Evolutionary conservation across 2,113 vertebrate genomes (phyloP).

Genomic region (Gallinago paraguaiae): DNA sequence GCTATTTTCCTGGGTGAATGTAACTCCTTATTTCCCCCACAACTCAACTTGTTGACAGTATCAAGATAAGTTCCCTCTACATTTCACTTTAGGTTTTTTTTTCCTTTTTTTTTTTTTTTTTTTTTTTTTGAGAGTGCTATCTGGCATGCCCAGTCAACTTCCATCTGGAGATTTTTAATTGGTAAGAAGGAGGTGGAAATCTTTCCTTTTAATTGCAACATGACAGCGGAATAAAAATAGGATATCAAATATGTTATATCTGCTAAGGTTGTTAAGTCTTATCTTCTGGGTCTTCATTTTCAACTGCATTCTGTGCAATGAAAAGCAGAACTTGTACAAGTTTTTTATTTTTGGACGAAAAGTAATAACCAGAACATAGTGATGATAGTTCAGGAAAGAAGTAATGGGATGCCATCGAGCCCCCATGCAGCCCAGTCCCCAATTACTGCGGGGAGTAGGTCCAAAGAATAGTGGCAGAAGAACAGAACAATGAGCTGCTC

Average conservation of each 20-base stretch:
- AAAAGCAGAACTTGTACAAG: background rate
- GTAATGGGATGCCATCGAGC: background rate
- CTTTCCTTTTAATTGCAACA: constrained; percentile 28
- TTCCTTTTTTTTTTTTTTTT: background rate
- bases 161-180: constrained; percentile 50
- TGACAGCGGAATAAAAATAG: constrained; percentile 33
- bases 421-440: background rate
- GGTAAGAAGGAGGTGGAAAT: background rate
- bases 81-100: background rate
- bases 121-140: background rate
- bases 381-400: background rate
- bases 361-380: background rate
- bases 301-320: background rate
- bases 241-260: background rate
- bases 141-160: background rate
- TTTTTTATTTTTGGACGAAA: background rate
- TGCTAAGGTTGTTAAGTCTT: background rate
- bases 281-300: background rate
- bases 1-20: background rate
- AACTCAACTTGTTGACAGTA: background rate
- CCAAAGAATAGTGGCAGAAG: constrained; percentile 51
- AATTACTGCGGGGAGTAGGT: constrained; percentile 1
- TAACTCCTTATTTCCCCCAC: background rate
- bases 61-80: background rate
- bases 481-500: constrained; percentile 60